Conservation (phyloP, 2,888 invertebrate species). For the Sceliomorpha sp. region DNA sequence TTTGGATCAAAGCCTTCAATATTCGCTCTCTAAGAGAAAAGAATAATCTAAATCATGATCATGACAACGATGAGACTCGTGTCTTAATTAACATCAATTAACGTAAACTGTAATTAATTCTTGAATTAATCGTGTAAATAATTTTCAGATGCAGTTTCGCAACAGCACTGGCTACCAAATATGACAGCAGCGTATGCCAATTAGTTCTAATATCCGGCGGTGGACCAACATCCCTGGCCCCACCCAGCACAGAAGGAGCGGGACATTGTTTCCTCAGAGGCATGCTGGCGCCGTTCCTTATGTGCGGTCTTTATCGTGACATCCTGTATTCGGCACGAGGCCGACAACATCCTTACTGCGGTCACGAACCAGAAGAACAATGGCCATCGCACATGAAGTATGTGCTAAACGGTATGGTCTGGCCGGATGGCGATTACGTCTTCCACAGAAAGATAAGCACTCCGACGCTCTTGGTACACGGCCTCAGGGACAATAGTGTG, state of each 20-base stretch:
- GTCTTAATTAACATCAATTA: conserved; percentile 13
- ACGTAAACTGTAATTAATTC: conserved; percentile 18
- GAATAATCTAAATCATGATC: no score
- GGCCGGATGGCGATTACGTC: conserved; percentile 86
- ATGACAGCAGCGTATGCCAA: conserved; percentile 83
- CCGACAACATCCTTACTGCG: conserved; percentile 82
- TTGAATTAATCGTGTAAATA: no score
- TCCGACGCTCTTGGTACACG: conserved; percentile 85
- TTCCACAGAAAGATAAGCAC: conserved; percentile 84
- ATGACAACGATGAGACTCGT: background rate
- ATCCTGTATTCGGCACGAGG: conserved; percentile 83
- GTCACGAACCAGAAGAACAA: conserved; percentile 75
- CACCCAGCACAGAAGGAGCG: conserved; percentile 82
- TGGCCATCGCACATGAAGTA: conserved; percentile 82
- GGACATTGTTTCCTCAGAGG: conserved; percentile 81
- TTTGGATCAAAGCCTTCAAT: no score
- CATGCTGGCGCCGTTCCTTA: conserved; percentile 83
- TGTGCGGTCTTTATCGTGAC: conserved; percentile 82
- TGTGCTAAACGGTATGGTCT: conserved; percentile 84
- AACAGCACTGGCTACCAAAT: conserved; percentile 83
- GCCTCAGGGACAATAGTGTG: conserved; percentile 84
- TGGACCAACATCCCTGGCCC: conserved; percentile 85
- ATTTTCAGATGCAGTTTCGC: conserved; percentile 84
- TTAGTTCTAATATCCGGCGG: conserved; percentile 86
- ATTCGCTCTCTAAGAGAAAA: no score